A percentile compares a stretch with the other conserved stretches of the same genome.
Evolutionary conservation across 2,888 invertebrate species (phyloP).

Genomic region (Campoplex nolae): DNA sequence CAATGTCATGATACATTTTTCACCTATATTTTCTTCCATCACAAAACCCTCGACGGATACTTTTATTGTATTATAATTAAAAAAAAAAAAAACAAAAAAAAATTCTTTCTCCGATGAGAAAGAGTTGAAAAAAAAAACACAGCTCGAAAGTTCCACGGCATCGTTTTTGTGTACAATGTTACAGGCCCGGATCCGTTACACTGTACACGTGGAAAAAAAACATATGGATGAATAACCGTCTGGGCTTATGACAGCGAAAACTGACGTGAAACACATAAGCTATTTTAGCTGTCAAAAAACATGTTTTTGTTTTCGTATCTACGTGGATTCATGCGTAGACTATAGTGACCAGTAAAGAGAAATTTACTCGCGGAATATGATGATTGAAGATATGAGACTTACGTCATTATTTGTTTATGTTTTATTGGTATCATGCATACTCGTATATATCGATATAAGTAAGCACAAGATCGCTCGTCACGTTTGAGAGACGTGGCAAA

Average conservation of each 20-base stretch:
- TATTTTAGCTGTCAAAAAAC: slow-evolving; percentile 54
- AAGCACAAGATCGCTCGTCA: slow-evolving; percentile 49
- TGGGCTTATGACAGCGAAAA: neutral
- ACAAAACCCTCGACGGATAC: neutral
- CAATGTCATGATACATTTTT: slow-evolving; percentile 4
- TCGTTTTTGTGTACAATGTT: neutral
- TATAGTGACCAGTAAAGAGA: neutral
- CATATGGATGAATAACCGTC: slow-evolving; percentile 16
- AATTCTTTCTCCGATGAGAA: neutral
- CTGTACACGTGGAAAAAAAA: neutral
- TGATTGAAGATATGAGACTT: neutral
- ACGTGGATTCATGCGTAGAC: neutral
- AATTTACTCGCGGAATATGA: neutral
- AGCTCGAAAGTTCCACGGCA: neutral
- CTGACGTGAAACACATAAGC: slow-evolving; percentile 47
- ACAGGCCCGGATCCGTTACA: neutral
- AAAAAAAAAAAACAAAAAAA: no score
- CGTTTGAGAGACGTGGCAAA: slow-evolving; percentile 68
- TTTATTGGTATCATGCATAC: no score
- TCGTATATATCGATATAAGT: neutral
- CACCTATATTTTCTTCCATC: neutral
- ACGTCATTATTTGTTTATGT: neutral
- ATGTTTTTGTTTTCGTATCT: slow-evolving; percentile 17
- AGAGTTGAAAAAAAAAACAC: slow-evolving; percentile 8
- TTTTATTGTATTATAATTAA: slow-evolving; percentile 11